phyloP scores from a whole-genome alignment of 35 echinoderm and acorn worm species.

The Apostichopus californicus region DNA sequence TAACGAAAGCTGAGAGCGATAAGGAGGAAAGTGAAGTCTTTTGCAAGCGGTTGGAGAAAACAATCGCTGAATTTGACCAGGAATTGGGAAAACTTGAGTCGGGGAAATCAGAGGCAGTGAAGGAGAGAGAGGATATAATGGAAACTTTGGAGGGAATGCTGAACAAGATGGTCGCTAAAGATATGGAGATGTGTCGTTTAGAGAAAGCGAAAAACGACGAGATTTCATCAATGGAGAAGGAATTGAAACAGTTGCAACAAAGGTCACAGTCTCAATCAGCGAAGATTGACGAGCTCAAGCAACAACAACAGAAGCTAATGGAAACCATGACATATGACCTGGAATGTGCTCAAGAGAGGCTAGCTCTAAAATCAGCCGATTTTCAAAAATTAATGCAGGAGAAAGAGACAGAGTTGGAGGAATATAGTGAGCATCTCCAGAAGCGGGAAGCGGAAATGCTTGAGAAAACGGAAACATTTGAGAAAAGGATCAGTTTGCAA shows the following conservation, averaged over 20 bases:
- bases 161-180: constrained; percentile 19
- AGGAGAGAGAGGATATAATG: constrained; percentile 23
- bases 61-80: constrained; percentile 6
- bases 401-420: constrained; percentile 20
- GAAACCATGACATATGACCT: constrained; percentile 33
- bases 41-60: constrained; percentile 27
- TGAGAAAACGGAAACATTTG: background rate
- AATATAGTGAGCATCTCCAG: background rate
- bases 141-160: constrained; percentile 20
- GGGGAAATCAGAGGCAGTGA: background rate
- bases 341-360: constrained; percentile 39
- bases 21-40: background rate
- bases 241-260: background rate
- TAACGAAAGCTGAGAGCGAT: background rate
- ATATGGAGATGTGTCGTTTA: background rate
- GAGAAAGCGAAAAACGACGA: background rate
- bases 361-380: constrained; percentile 25
- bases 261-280: background rate
- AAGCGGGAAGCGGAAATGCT: background rate
- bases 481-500: background rate
- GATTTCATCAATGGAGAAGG: background rate
- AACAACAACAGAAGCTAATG: constrained; percentile 23
- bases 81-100: background rate
- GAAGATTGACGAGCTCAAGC: background rate
- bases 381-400: constrained; percentile 17